Evolutionary conservation across 1,140 invertebrate species (phyloP), one percentile per base, ranked within the genome.

Genomic region (Fragariocoptes setiger): DNA sequence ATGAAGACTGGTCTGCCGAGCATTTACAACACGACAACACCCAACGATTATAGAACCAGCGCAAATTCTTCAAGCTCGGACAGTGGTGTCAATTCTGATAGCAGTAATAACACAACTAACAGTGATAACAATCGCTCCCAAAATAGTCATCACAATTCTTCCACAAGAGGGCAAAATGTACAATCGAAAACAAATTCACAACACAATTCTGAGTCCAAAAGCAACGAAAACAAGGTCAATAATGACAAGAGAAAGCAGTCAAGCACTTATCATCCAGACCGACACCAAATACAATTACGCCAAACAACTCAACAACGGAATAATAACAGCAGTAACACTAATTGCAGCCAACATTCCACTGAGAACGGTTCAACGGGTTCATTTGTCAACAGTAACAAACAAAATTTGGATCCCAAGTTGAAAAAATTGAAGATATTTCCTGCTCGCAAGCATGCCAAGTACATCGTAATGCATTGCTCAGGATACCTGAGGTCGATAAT

Each of bases 401-500:
- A 18, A 41, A 21, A 42, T 45, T 3, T 38, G 38, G 21, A 35
- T 40, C 46, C 20, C 38, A 21, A 35, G 15, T n/a, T n/a, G 1
- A 15, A 19, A 12, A 38, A 16, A 14, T 21, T 12, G 18, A 3
- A 37, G 16, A 40, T 49, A 44, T 48, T 46, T 50, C 53, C n/a
- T n/a, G n/a, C n/a, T n/a, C n/a, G n/a, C n/a, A 19, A 54, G 73
- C 72, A 75, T 53, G 66, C 67, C 53, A 76, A 71, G 48, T 80
- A 74, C 53, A 68, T 63, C 47, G 70, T 77, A 15, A 74, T 80
- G 42, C 76, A 80, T 52, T 80, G 76, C 53, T 79, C 74, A 31
- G 80, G 82, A 1, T 88, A 88, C 53, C 57, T 90, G 4, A 88
- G 88, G 53, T 79, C 78, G 0, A 86, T 78, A 79, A 67, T 72